A percentile compares a stretch with the other conserved stretches of the same genome.
Conservation (phyloP, 2,888 invertebrate species). For the Leptopilina myrica region DNA sequence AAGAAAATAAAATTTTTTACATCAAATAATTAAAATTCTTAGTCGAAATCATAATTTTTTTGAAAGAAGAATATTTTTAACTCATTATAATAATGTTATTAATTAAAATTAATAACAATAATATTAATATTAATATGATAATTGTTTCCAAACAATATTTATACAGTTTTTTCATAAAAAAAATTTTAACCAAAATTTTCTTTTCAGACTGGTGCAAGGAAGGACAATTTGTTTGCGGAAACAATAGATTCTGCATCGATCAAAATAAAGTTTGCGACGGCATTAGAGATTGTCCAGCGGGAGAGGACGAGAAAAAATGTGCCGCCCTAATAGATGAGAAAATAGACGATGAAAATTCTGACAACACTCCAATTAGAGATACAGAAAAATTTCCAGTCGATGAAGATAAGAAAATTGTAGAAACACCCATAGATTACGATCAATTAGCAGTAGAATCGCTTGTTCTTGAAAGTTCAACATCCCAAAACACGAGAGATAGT, state of each 20-base stretch:
- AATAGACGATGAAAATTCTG: not conserved
- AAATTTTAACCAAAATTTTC: not conserved
- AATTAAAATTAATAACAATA: no score
- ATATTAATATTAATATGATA: no score
- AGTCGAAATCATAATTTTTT: no score
- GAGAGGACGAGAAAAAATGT: conserved; percentile 87
- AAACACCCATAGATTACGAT: conserved; percentile 51
- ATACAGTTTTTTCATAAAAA: not conserved
- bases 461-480: conserved; percentile 64
- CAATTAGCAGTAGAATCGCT: conserved; percentile 65
- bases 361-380: not conserved
- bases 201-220: conserved; percentile 84
- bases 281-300: conserved; percentile 83
- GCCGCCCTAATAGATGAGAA: conserved; percentile 75
- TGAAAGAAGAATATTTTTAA: no score
- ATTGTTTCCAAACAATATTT: no score
- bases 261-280: conserved; percentile 84
- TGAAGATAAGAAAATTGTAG: conserved; percentile 36
- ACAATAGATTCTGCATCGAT: conserved; percentile 84
- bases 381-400: not conserved
- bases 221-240: conserved; percentile 86
- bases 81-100: no score
- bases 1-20: not conserved
- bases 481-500: conserved; percentile 51
- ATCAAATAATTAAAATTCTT: no score